Conservation (phyloP, 2,113 vertebrate genomes). For the Phyllopteryx taeniolatus region DNA sequence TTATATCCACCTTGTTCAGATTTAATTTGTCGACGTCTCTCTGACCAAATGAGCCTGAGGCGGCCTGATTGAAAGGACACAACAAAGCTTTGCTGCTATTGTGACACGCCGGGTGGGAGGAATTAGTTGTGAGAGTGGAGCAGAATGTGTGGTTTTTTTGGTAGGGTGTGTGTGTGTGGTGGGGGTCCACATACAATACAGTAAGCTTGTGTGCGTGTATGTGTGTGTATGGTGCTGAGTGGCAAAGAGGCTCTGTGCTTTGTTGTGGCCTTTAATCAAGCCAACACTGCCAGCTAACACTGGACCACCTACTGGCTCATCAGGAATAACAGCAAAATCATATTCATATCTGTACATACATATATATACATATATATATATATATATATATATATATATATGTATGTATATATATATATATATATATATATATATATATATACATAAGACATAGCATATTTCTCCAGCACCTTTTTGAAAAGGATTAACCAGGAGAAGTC, state of each 20-base stretch:
- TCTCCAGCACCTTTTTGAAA: constrained; percentile 9
- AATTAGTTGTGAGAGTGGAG: constrained; percentile 32
- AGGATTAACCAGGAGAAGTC: constrained; percentile 49
- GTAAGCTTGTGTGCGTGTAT: not conserved
- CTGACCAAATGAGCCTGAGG: constrained; percentile 14
- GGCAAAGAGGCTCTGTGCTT: constrained; percentile 43
- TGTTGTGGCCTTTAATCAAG: constrained; percentile 43
- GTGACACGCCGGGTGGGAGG: constrained; percentile 34
- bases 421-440: not conserved
- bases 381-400: not conserved
- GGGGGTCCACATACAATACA: constrained; percentile 47
- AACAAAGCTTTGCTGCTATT: constrained; percentile 41
- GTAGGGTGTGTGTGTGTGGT: not conserved
- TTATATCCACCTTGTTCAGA: not conserved
- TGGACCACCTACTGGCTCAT: constrained; percentile 22
- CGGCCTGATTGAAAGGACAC: constrained; percentile 30
- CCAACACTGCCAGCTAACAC: constrained; percentile 21
- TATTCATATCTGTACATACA: not conserved
- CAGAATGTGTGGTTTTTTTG: constrained; percentile 33
- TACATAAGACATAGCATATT: not conserved
- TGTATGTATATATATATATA: no score
- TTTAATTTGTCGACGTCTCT: not conserved
- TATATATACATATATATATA: no score
- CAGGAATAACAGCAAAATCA: constrained; percentile 23
- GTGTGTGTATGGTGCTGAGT: constrained; percentile 38